Conservation (phyloP, 2,888 invertebrate species). For the Chrysotoxum bicinctum region DNA sequence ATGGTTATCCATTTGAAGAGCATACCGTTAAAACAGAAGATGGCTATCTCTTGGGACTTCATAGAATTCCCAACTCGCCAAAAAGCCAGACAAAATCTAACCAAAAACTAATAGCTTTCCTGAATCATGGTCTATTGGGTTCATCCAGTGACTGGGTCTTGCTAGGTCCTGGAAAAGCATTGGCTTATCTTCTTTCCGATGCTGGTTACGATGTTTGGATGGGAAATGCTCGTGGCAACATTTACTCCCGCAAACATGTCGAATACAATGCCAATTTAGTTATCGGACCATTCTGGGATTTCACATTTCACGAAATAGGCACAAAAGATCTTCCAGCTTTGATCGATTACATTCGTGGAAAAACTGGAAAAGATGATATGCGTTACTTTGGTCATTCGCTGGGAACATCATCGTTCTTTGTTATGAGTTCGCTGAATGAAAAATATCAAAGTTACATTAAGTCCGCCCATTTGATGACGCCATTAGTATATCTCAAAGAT, state of each 20-base stretch:
- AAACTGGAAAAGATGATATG: background rate
- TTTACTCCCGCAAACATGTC: conserved; percentile 76
- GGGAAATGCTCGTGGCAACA: conserved; percentile 78
- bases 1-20: background rate
- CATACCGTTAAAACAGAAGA: background rate
- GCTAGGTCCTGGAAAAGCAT: conserved; percentile 74
- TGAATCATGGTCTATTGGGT: conserved; percentile 77
- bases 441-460: background rate
- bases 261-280: conserved; percentile 72
- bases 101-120: conserved; percentile 73
- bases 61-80: conserved; percentile 77
- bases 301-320: conserved; percentile 93
- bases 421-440: conserved; percentile 71
- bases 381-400: conserved; percentile 75
- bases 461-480: background rate
- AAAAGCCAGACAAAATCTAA: conserved; percentile 33
- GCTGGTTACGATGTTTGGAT: conserved; percentile 78
- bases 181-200: conserved; percentile 77
- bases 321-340: conserved; percentile 91
- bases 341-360: conserved; percentile 85
- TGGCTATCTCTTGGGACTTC: conserved; percentile 73
- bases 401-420: conserved; percentile 76
- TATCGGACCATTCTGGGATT: conserved; percentile 57
- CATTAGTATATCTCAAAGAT: conserved; percentile 42
- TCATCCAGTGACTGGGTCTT: conserved; percentile 78